Base-by-base conservation (phyloP, 1,140 invertebrate genomes). In the Orius insidiosus region DNA sequence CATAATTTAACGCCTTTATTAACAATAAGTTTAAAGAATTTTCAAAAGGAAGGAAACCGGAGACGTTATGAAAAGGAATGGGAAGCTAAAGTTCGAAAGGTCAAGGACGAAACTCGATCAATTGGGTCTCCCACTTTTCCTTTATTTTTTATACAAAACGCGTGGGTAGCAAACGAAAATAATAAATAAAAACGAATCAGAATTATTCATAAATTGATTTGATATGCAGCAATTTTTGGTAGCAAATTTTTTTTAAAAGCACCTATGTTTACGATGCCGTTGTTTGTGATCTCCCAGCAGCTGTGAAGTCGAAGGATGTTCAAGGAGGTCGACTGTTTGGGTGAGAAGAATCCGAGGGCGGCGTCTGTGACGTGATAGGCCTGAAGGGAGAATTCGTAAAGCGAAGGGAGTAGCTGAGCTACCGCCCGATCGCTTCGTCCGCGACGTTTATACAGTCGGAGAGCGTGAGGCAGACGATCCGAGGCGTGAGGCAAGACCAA, bases 251-350 rank as follows among this genome's bases (percentile, higher is more conserved):
- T 24, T 24, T 24, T 24, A 7, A 24, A 58, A 70, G 72, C 61
- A 88, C 85, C 84, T 53, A 96, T 89, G 69, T 93, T 94, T 56
- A 93, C 82, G 60, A 95, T 76, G 37, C 89, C 89, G 63, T 94
- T 86, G 67, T 95, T 95, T 51, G 88, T 95, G 48, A 96, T 74
- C 63, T 96, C 92, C 90, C 90, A 95, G 60, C 92, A 96, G 37
- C 85, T 89, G 53, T 89, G 85, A 49, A 96, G 70, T 56, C 86
- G 72, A 19, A 96, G 68, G 52, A 89, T 80, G 57, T 76, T 81
- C 43, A 95, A 70, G 15, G 80, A 81, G 52, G 82, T 76, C 59
- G 84, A 88, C 64, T 92, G 88, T 64, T 89, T 88, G 35, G 85
- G 79, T 52, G 84, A 87, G 66, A 96, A 95, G 63, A 92, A 90